Conservation (phyloP, 2,113 vertebrate genomes). For the Bucco capensis region DNA sequence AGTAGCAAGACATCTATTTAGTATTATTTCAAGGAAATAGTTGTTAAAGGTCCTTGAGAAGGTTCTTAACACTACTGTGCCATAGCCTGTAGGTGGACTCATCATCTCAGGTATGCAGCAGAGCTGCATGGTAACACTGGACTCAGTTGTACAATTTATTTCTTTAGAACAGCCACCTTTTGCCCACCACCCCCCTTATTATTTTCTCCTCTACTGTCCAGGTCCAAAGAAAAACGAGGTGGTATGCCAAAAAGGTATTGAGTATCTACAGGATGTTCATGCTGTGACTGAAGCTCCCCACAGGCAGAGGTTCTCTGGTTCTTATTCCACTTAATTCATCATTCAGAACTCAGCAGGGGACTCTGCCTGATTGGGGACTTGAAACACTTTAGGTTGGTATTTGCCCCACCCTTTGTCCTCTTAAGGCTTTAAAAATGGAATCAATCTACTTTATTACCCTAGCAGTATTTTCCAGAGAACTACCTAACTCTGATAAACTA, state of each 20-base stretch:
- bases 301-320: constrained; percentile 62
- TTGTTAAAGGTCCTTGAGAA: neutral
- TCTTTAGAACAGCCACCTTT: neutral
- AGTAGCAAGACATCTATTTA: neutral
- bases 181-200: neutral
- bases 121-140: neutral
- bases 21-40: neutral
- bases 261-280: constrained; percentile 65
- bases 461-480: constrained; percentile 1
- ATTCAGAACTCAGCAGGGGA: constrained; percentile 53
- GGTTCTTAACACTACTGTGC: neutral
- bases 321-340: constrained; percentile 69
- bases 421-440: constrained; percentile 18
- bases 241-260: constrained; percentile 58
- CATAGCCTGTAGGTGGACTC: constrained; percentile 60
- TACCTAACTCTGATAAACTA: neutral
- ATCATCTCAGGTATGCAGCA: constrained; percentile 31
- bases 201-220: constrained; percentile 47
- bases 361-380: constrained; percentile 50
- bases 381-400: constrained; percentile 54
- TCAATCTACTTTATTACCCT: constrained; percentile 44
- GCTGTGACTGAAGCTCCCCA: constrained; percentile 62
- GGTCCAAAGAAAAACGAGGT: constrained; percentile 65
- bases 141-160: neutral
- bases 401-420: constrained; percentile 40